These are phyloP conservation scores for Caenorhabditis doughertyi DNA, from an alignment of 2,888 invertebrate species.

Conservation along the genomic window DNA sequence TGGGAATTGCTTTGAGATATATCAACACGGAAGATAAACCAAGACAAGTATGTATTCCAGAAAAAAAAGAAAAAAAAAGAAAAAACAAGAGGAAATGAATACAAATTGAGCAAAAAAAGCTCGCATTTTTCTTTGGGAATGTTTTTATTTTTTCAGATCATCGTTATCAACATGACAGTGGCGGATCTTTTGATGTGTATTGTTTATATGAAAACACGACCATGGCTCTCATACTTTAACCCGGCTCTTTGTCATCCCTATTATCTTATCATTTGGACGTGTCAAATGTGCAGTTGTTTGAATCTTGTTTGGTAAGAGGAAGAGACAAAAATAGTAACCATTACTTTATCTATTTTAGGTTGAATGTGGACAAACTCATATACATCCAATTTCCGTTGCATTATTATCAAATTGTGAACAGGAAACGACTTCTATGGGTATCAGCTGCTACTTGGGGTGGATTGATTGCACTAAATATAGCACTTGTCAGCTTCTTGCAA, in stretches of 20 bases:
- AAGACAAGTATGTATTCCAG: constrained; percentile 73
- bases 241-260: constrained; percentile 76
- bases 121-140: background rate
- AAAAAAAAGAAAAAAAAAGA: background rate
- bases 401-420: constrained; percentile 79
- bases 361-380: constrained; percentile 80
- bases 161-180: constrained; percentile 82
- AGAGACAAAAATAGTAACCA: background rate
- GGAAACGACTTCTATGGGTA: constrained; percentile 72
- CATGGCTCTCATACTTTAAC: constrained; percentile 74
- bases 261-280: constrained; percentile 80
- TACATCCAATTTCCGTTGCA: constrained; percentile 82
- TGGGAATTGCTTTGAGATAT: constrained; percentile 79
- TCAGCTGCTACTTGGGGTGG: constrained; percentile 75
- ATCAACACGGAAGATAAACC: constrained; percentile 82
- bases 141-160: constrained; percentile 71
- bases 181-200: constrained; percentile 81
- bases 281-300: constrained; percentile 80
- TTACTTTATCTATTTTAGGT: constrained; percentile 69
- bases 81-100: constrained; percentile 10
- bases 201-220: constrained; percentile 80
- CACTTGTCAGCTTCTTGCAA: constrained; percentile 73
- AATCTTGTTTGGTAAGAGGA: constrained; percentile 79
- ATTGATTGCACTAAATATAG: constrained; percentile 69
- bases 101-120: constrained; percentile 9